phyloP scores from a whole-genome alignment of 1,140 invertebrate species.

The Tribolium castaneum region DNA sequence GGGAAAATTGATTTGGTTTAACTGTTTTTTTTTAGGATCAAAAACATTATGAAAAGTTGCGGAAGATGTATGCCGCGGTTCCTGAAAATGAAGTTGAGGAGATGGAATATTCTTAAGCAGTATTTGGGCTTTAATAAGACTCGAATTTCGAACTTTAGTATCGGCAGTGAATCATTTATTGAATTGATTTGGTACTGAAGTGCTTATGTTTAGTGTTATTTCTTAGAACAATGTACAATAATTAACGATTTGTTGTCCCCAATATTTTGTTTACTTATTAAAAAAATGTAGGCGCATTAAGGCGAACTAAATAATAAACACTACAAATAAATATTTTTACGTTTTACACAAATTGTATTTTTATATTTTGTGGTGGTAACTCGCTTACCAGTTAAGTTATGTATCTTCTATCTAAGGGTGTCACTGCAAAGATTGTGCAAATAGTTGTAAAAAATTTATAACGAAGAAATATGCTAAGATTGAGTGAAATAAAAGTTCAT shows the following conservation, averaged over 20 bases:
- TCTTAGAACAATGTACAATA: too few species aligned
- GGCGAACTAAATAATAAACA: too few species aligned
- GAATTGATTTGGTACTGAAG: neutral
- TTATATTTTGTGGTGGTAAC: slow-evolving; percentile 1
- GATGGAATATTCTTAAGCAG: slow-evolving; percentile 60
- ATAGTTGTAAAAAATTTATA: slow-evolving; percentile 32
- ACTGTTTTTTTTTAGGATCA: slow-evolving; percentile 52
- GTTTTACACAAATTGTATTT: slow-evolving; percentile 16
- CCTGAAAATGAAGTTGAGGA: slow-evolving; percentile 58
- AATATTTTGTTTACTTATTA: too few species aligned
- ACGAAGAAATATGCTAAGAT: neutral
- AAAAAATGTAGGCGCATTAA: too few species aligned
- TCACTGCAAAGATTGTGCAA: slow-evolving; percentile 6
- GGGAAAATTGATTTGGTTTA: neutral
- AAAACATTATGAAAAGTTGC: slow-evolving; percentile 61
- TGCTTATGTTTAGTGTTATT: too few species aligned
- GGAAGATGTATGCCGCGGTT: slow-evolving; percentile 56
- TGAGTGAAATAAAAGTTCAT: slow-evolving; percentile 1
- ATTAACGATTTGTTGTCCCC: too few species aligned
- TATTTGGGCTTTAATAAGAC: neutral
- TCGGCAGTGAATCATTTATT: neutral
- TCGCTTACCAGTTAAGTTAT: neutral
- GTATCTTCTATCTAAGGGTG: slow-evolving; percentile 5
- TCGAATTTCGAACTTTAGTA: neutral
- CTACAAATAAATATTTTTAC: neutral